Evolutionary conservation across 2,113 vertebrate species (phyloP), one percentile per base, ranked within the genome.

Genomic region (Oreochromis niloticus): DNA sequence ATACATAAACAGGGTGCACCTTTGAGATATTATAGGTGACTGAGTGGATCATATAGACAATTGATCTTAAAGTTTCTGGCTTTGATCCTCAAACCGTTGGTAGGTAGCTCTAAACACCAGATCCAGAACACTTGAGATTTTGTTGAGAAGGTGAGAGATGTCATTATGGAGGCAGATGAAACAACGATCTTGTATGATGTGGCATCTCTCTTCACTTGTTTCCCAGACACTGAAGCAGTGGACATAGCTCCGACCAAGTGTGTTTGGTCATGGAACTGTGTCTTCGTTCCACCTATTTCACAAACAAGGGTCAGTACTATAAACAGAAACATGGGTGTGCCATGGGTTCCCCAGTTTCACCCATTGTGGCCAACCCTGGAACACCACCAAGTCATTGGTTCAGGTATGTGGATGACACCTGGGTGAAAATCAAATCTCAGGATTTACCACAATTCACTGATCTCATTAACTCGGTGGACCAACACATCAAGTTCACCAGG

Each of bases 81-180:
- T 59, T 59, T 0, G 7, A 32, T 32, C 56, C 56, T 59, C 27
- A 32, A 6, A 27, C 56, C 27, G 16, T 32, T 30, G 9, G 56
- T 32, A 17, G 56, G 7, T 7, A 9, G 14, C 27, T 59, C 27
- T 59, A 0, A 1, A 0, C 56, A 9, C 27, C 56, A 59, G 27
- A 32, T 30, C 7, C 27, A 59, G 56, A 59, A 32, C 27, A 59
- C 14, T 59, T 9, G 27, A 59, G 1, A 59, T 0, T 16, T 59
- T 59, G 56, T 59, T 32, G 16, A 61, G 57, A 61, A 2, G 59
- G 59, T 61, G 16, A 61, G 9, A 19, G 59, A 4, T 32, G 57
- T 34, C 9, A 34, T 63, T 11, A 63, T 34, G 5, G 30, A 34
- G 14, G 14, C 57, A 61, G 59, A 61, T 61, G 59, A 61, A 61